Conservation (phyloP, 2,888 invertebrate species). For the Acleris emargana region DNA sequence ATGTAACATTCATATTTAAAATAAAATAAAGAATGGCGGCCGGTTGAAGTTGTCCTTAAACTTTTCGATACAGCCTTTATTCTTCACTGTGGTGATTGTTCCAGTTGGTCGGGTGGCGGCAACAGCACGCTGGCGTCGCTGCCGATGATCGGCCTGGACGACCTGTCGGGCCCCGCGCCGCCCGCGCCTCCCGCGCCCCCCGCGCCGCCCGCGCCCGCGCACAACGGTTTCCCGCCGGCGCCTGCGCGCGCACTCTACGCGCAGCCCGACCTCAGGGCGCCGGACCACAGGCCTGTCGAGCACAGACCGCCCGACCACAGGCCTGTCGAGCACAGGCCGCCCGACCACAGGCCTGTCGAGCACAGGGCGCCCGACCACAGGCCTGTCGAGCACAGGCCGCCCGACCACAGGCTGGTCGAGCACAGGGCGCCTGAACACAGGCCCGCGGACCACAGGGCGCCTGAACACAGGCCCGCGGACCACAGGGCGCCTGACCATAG, state of each 20-base stretch:
- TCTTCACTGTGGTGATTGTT: background rate
- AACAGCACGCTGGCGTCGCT: slow-evolving; percentile 89
- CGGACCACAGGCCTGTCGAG: background rate
- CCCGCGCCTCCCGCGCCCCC: slow-evolving; percentile 43
- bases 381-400: slow-evolving; percentile 17
- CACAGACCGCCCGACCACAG: slow-evolving; percentile 8
- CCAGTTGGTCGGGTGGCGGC: slow-evolving; percentile 86
- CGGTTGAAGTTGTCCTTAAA: too few species aligned
- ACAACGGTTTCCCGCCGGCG: slow-evolving; percentile 15
- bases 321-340: slow-evolving; percentile 9
- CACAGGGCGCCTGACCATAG: slow-evolving; percentile 32
- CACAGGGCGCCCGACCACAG: slow-evolving; percentile 15
- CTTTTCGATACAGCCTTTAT: too few species aligned
- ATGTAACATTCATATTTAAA: too few species aligned
- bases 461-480: slow-evolving; percentile 19
- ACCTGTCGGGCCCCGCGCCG: slow-evolving; percentile 59
- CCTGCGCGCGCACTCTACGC: slow-evolving; percentile 7
- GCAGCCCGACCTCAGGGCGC: slow-evolving; percentile 23
- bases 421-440: slow-evolving; percentile 29
- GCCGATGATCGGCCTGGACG: slow-evolving; percentile 90
- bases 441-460: slow-evolving; percentile 14
- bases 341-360: slow-evolving; percentile 29
- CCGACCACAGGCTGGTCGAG: slow-evolving; percentile 25
- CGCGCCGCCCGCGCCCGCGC: slow-evolving; percentile 39
- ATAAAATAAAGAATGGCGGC: too few species aligned